A percentile compares a stretch with the other conserved stretches of the same genome.
Evolutionary conservation across 2,797 vertebrate genomes (phyloP).

Genomic region (Kryptolebias ocellatus): DNA sequence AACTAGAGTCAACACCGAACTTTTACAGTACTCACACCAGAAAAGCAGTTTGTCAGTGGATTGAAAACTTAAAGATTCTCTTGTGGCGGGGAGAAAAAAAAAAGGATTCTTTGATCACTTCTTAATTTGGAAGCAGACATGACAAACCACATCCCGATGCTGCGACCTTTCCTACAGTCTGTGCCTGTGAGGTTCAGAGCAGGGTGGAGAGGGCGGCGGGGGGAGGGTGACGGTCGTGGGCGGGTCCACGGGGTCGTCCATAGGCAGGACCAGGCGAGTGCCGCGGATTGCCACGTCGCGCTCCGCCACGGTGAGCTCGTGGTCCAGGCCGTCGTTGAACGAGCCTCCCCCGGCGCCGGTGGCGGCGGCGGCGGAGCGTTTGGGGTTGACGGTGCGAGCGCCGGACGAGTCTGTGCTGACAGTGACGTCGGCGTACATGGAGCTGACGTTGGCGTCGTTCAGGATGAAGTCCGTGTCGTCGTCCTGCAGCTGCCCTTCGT

Average conservation of each 20-base stretch:
- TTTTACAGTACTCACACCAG: not conserved
- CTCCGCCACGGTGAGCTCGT: conserved; percentile 85
- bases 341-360: conserved; percentile 52
- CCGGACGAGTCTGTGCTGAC: conserved; percentile 85
- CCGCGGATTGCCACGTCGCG: conserved; percentile 90
- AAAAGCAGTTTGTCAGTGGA: conserved; percentile 22
- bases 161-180: conserved; percentile 63
- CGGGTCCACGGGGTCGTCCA: conserved; percentile 87
- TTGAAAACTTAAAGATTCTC: conserved; percentile 10
- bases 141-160: conserved; percentile 14
- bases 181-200: conserved; percentile 76
- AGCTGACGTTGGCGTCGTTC: conserved; percentile 88
- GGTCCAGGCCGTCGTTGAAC: conserved; percentile 84
- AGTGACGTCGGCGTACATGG: conserved; percentile 91
- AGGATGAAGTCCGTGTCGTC: conserved; percentile 93
- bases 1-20: not conserved
- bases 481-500: conserved; percentile 89
- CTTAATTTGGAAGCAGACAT: conserved; percentile 12
- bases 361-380: conserved; percentile 53
- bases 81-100: not conserved
- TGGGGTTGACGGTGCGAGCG: conserved; percentile 68
- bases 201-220: conserved; percentile 70
- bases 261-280: conserved; percentile 90
- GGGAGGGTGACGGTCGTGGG: conserved; percentile 75
- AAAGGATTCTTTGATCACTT: conserved; percentile 7